Evolutionary conservation across 2,113 vertebrate species (phyloP), one percentile per base, ranked within the genome.

Genomic region (Anhinga anhinga): DNA sequence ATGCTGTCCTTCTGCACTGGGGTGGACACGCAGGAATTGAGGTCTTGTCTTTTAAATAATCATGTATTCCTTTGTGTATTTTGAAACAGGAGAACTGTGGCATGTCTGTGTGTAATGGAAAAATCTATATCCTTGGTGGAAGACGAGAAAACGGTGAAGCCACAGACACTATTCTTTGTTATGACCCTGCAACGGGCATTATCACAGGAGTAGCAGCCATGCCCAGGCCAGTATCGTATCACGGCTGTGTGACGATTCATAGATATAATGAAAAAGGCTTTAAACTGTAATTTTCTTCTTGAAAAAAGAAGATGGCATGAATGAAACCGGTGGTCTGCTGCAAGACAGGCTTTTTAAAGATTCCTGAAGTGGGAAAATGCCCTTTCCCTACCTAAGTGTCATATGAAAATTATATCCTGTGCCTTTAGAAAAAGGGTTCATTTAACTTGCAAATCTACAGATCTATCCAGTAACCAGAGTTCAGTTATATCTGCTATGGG

Each of bases 41-140:
- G 32, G 10, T 26, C 19, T 38, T 70, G 40, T 15, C 34, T 80
- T 84, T 86, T 61, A 47, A 91, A 61, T 98, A 94, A 92, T 44
- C 2, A 0, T 16, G 10, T 63, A 17, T 93, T 88, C 89, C 44
- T 91, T 72, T 74, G 61, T 96, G 52, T 95, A 66, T 97, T 96
- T 98, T 92, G 44, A 73, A 97, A 89, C 98, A 99, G 99, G 99
- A 99, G 98, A 99, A 99, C 86, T 99, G 99, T 88, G 99, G 99
- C 86, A 99, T 99, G 99, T 99, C 99, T 18, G 99, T 99, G 71
- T 99, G 99, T 93, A 99, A 99, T 56, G 99, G 99, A 50, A 99
- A 99, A 97, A 99, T 99, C 98, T 99, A 98, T 94, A 99, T 99
- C 98, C 98, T 99, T 55, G 99, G 99, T 15, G 99, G 99, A 95